Base-by-base conservation (phyloP, 2,113 vertebrate species). In the Labeo rohita region DNA sequence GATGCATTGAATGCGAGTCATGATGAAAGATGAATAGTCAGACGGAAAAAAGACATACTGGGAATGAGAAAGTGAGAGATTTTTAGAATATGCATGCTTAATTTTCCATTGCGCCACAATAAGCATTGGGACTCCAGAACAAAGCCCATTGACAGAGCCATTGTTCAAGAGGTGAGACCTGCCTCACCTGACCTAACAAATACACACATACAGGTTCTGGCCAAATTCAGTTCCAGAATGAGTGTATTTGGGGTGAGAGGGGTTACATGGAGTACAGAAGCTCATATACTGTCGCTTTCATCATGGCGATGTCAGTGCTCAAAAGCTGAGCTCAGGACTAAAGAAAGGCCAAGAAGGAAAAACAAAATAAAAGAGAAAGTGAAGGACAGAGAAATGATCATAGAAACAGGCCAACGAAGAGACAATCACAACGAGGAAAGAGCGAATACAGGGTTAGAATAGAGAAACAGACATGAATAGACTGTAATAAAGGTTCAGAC, bases 121-220 rank as follows among this genome's bases (percentile, higher is more conserved):
- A 90, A 87, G 84, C 91, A 83, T 88, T 91, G 90, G 90, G 84
- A 89, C 34, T 91, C 93, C 89, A 92, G 93, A 95, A 95, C 90
- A 89, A 92, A 92, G 86, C 87, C 91, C 90, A 93, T 94, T 94
- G 90, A 93, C 85, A 85, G 50, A 39, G 63, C 87, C 86, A 92
- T 94, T 95, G 93, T 94, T 92, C 83, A 52, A 79, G 61, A 12
- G 87, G 92, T 90, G 80, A 86, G 81, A 59, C 65, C 23, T 61
- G 16, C 59, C 76, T 75, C 85, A 84, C 87, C 90, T 87, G 76
- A 86, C 86, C 56, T 18, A 68, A 49, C 54, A 72, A 82, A 68
- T 56, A 56, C 63, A 75, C 28, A 50, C 65, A 80, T 36, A 39
- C 80, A 86, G 84, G 68, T 65, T 88, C 87, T 80, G 76, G 84